These are phyloP conservation scores for Herminia tarsipennalis DNA, from an alignment of 2,888 invertebrate genomes.

Conservation along the genomic window DNA sequence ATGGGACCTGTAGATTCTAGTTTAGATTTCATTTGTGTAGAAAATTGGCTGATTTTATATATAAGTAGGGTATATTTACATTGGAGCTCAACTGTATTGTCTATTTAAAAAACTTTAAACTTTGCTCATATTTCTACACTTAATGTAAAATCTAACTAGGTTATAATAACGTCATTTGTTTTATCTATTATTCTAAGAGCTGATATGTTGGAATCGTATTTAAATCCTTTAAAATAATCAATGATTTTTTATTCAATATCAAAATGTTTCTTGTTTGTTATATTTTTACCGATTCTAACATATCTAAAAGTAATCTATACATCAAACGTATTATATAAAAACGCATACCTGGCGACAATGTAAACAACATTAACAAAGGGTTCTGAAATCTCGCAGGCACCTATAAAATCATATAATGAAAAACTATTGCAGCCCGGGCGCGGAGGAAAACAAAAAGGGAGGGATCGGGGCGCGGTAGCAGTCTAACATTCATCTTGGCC, in stretches of 20 bases:
- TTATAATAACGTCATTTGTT: constrained; percentile 9
- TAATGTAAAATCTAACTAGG: constrained; percentile 18
- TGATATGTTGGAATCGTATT: constrained; percentile 48
- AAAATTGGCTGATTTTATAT: not conserved
- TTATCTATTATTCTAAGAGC: constrained; percentile 34
- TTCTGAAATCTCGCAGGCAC: constrained; percentile 83
- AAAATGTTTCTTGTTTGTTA: not conserved
- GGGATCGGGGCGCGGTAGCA: constrained; percentile 78
- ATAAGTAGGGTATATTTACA: too few relatives aligned
- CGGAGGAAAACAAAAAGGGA: constrained; percentile 76
- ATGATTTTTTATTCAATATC: too few relatives aligned
- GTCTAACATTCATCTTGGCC: constrained; percentile 85
- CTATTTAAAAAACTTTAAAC: too few relatives aligned
- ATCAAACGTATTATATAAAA: constrained; percentile 73
- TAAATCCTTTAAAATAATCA: too few relatives aligned
- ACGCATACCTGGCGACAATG: constrained; percentile 86
- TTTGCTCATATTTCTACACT: constrained; percentile 8
- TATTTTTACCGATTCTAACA: constrained; percentile 43
- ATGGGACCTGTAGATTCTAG: constrained; percentile 12
- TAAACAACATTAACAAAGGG: constrained; percentile 85
- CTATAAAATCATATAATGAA: constrained; percentile 82
- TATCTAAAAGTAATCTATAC: constrained; percentile 51
- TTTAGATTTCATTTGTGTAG: constrained; percentile 9
- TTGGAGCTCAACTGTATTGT: too few relatives aligned
- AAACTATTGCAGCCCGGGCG: constrained; percentile 83